Evolutionary conservation across 2,113 vertebrate genomes (phyloP).

Genomic region (Terrapene triunguis): DNA sequence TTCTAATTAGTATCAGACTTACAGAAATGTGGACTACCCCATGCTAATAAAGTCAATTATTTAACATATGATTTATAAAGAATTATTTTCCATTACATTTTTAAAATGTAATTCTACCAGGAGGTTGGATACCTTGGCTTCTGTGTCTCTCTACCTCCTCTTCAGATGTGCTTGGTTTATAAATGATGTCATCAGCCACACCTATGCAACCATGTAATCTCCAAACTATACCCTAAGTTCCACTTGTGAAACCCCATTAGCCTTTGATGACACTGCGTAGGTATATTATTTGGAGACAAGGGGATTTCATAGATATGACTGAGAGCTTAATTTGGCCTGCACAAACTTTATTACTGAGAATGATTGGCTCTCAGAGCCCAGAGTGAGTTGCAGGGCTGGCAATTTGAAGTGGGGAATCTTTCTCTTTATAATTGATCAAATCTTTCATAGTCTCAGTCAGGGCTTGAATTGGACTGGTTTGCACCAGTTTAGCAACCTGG

Average conservation of each 20-base stretch:
- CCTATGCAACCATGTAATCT: neutral
- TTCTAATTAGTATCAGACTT: conserved; percentile 5
- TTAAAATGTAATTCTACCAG: neutral
- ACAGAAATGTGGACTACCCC: neutral
- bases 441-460: rapidly evolving
- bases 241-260: neutral
- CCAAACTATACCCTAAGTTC: rapidly evolving
- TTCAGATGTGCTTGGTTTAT: neutral
- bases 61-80: neutral
- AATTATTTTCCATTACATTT: neutral
- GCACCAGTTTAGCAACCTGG: neutral
- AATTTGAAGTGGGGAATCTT: neutral
- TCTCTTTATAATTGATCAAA: rapidly evolving
- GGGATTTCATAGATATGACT: neutral
- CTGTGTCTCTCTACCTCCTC: neutral
- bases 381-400: neutral
- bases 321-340: neutral
- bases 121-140: neutral
- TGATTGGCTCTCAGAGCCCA: neutral
- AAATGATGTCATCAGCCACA: neutral
- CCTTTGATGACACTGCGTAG: rapidly evolving
- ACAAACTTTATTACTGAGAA: neutral
- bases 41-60: neutral
- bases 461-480: rapidly evolving
- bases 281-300: neutral